Percentiles rank a stretch among this genome's conserved stretches.
phyloP scores from a whole-genome alignment of 2,888 invertebrate species.

The Rambutsinella grinnellia region DNA sequence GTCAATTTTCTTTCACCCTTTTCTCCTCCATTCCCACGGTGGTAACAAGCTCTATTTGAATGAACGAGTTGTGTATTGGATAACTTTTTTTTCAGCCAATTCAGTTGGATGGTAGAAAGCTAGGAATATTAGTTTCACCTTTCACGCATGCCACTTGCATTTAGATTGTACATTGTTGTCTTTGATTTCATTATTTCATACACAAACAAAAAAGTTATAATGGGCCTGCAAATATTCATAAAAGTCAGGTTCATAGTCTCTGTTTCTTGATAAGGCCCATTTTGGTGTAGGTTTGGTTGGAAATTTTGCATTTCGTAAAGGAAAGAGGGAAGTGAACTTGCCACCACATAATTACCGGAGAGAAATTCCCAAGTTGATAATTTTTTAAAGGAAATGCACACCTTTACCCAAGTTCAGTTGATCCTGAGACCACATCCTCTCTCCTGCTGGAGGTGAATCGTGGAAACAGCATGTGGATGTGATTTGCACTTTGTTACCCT shows the following conservation, averaged over 20 bases:
- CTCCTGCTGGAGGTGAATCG: not conserved
- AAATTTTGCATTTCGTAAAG: not conserved
- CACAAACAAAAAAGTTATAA: too few species aligned
- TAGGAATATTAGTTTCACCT: too few species aligned
- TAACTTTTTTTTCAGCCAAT: constrained; percentile 22
- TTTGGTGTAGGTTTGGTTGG: too few species aligned
- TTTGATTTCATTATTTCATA: too few species aligned
- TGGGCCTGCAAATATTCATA: too few species aligned
- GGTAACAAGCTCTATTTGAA: constrained; percentile 32
- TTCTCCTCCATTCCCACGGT: constrained; percentile 26
- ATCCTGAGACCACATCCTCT: not conserved
- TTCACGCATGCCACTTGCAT: too few species aligned
- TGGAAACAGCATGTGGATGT: not conserved
- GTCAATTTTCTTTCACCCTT: constrained; percentile 11
- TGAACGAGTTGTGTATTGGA: constrained; percentile 37
- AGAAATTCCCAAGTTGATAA: constrained; percentile 51
- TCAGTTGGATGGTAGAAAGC: too few species aligned
- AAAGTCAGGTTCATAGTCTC: too few species aligned
- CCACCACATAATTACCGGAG: constrained; percentile 43
- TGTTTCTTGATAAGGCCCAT: too few species aligned
- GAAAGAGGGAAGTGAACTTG: constrained; percentile 28
- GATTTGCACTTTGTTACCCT: too few species aligned
- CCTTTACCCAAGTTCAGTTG: not conserved
- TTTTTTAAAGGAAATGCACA: constrained; percentile 36
- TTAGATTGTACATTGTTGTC: too few species aligned